phyloP scores from a whole-genome alignment of 2,113 vertebrate genomes.

The Sitta europaea region DNA sequence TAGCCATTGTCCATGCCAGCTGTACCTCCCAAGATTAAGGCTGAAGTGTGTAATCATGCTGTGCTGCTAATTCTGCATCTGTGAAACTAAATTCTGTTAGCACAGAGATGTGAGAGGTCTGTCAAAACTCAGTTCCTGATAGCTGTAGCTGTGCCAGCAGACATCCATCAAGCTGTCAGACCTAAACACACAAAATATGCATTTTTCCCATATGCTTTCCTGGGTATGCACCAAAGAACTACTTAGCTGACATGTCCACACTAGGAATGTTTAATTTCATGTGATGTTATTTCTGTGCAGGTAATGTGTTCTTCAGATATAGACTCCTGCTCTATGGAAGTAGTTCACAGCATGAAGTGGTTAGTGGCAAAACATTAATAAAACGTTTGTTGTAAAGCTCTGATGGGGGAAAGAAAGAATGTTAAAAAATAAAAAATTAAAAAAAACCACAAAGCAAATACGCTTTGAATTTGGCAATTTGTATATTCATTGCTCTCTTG shows the following conservation, averaged over 20 bases:
- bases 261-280: not conserved
- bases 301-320: not conserved
- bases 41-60: conserved; percentile 3
- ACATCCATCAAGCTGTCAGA: conserved; percentile 15
- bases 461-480: not conserved
- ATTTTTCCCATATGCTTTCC: conserved; percentile 4
- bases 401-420: no score
- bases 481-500: not conserved
- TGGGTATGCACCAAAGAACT: not conserved
- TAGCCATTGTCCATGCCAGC: not conserved
- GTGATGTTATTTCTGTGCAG: not conserved
- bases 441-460: not conserved
- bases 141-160: conserved; percentile 14
- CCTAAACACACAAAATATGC: not conserved
- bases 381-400: not conserved
- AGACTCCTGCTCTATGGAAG: not conserved
- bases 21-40: conserved; percentile 5
- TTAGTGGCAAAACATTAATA: not conserved
- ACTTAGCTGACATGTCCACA: not conserved
- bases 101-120: not conserved
- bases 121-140: not conserved
- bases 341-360: not conserved
- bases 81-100: conserved; percentile 20
- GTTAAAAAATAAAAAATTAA: no score
- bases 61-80: conserved; percentile 47